Conservation (phyloP, 2,797 vertebrate genomes). For the Manis crassicaudata region DNA sequence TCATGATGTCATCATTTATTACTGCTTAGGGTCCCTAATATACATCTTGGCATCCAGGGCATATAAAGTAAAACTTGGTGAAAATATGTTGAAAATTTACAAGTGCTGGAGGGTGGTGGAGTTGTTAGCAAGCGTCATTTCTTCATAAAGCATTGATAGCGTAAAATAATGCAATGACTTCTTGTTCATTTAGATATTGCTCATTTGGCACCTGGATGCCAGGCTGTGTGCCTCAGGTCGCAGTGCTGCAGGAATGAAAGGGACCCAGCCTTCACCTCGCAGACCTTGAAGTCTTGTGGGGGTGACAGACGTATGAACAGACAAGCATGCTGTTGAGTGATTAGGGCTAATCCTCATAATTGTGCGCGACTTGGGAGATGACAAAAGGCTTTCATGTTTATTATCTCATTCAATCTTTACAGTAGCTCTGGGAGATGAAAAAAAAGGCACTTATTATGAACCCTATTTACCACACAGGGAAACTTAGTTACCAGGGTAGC, state of each 20-base stretch:
- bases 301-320: accelerated
- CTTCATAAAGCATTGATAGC: background rate
- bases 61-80: constrained; percentile 47
- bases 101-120: constrained; percentile 20
- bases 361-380: background rate
- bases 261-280: too few species aligned
- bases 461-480: background rate
- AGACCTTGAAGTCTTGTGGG: background rate
- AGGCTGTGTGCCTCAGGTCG: background rate
- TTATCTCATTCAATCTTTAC: background rate
- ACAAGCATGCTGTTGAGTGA: background rate
- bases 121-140: accelerated
- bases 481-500: background rate
- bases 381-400: background rate
- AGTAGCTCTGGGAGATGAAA: background rate
- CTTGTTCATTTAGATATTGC: background rate
- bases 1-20: constrained; percentile 54
- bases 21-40: constrained; percentile 64
- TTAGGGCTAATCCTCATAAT: background rate
- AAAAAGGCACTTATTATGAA: background rate
- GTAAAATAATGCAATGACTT: accelerated
- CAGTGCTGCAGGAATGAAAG: background rate
- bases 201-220: background rate
- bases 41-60: constrained; percentile 49
- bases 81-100: constrained; percentile 44